Base-by-base conservation (phyloP, 2,797 vertebrate genomes). In the Notolabrus celidotus region DNA sequence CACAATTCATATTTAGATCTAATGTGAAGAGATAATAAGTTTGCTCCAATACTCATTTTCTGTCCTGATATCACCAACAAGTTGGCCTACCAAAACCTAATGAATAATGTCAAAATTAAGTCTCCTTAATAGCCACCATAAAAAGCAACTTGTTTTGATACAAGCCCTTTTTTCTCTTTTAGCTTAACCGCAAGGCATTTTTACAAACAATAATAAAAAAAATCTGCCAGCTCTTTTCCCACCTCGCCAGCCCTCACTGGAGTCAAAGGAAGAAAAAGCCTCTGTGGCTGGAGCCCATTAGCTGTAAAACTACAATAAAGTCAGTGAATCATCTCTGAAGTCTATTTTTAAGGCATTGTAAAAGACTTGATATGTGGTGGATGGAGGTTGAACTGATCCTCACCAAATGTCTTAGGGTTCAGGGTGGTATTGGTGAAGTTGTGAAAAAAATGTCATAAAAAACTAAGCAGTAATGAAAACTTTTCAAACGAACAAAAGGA, bases 271-370 rank as follows among this genome's bases (percentile, higher is more conserved):
- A 46, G 45, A 3, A 60, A 64, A 57, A 1, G 9, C 19, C 41
- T 10, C 36, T 33, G 42, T 14, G 4, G 45, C 71, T 42, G 20
- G 8, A 64, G 23, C 3, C 23, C 7, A 19, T 43, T 25, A 62
- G 25, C 31, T 54, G 1, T 61, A 38, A 56, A 59, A 49, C 25
- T 31, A 58, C 29, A 22, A 36, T 34, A 17, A 67, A 53, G 27
- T 23, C 34, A n/a, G 10, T 56, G 12, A 45, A n/a, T 41, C 31
- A 46, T 41, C 41, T 58, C 52, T 31, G 17, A 56, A 56, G 27
- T 71, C 34, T 23, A n/a, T 70, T 42, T 43, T 11, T 20, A 9
- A 10, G 29, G 7, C 19, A 31, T 60, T 60, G 49, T 42, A 66
- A 73, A 36, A 20, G 16, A 25, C 43, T 57, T 14, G 4, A 16